Percentiles rank a stretch among this genome's conserved stretches.
Evolutionary conservation across 2,797 vertebrate species (phyloP).

Genomic region (Manis crassicaudata): DNA sequence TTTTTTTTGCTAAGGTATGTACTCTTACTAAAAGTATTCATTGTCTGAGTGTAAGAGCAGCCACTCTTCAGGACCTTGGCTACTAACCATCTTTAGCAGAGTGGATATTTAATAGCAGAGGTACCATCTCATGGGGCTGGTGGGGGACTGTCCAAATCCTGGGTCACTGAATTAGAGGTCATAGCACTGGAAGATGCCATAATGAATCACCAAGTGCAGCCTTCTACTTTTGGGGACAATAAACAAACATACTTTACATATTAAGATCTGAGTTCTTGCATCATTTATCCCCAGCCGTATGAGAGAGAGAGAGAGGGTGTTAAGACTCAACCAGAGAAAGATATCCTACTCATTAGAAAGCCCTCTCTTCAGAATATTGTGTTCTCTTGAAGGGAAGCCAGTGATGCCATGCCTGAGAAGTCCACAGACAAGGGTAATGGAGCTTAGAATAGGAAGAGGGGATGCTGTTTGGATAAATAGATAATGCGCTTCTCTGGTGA

Average conservation of each 20-base stretch:
- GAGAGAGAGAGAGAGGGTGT: background rate
- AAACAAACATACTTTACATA: background rate
- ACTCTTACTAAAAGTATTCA: background rate
- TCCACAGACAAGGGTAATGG: background rate
- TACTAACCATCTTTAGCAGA: background rate
- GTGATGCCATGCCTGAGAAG: background rate
- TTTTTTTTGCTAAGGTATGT: background rate
- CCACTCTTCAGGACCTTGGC: background rate
- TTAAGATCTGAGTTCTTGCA: background rate
- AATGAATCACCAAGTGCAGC: background rate
- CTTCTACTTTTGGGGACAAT: background rate
- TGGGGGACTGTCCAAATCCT: background rate
- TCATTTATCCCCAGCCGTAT: background rate
- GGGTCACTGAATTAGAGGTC: background rate
- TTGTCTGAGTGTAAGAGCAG: background rate
- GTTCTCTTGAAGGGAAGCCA: background rate
- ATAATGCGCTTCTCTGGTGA: background rate
- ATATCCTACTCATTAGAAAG: background rate
- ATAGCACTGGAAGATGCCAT: background rate
- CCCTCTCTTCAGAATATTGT: background rate
- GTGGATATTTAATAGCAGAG: background rate
- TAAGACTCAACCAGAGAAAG: background rate
- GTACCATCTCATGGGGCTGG: background rate
- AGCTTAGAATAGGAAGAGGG: background rate
- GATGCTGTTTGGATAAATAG: background rate